Conservation (phyloP, 2,113 vertebrate genomes). For the Spea bombifrons region DNA sequence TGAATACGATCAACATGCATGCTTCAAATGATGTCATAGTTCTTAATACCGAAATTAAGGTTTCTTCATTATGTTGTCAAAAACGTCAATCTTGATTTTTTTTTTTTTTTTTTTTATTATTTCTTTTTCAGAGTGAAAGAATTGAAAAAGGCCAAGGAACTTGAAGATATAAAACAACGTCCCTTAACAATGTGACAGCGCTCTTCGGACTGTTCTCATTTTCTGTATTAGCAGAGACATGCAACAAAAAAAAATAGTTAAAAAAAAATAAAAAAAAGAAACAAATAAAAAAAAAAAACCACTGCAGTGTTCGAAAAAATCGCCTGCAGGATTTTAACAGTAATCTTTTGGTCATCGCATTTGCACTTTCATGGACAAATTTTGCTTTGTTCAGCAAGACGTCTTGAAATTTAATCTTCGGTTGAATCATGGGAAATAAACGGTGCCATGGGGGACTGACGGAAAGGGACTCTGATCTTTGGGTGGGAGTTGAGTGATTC, state of each 20-base stretch:
- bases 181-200: conserved; percentile 96
- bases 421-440: conserved; percentile 70
- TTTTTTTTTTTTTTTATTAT: conserved; percentile 67
- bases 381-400: conserved; percentile 85
- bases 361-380: conserved; percentile 86
- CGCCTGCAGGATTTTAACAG: conserved; percentile 81
- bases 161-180: conserved; percentile 90
- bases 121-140: conserved; percentile 96
- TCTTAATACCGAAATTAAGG: too few species aligned
- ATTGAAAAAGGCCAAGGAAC: conserved; percentile 99
- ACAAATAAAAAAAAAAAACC: conserved; percentile 69
- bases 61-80: not conserved
- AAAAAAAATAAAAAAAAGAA: conserved; percentile 54
- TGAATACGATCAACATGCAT: too few species aligned
- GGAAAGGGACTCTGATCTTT: conserved; percentile 64
- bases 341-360: conserved; percentile 84
- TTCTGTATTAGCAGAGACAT: conserved; percentile 96
- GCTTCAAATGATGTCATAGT: too few species aligned
- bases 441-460: conserved; percentile 66
- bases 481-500: conserved; percentile 67
- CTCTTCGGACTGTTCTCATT: conserved; percentile 93
- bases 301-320: conserved; percentile 78
- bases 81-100: conserved; percentile 50
- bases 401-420: conserved; percentile 80
- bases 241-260: conserved; percentile 66